Evolutionary conservation across 2,113 vertebrate species (phyloP), one percentile per base, ranked within the genome.

Genomic region (Phalacrocorax pelagicus): DNA sequence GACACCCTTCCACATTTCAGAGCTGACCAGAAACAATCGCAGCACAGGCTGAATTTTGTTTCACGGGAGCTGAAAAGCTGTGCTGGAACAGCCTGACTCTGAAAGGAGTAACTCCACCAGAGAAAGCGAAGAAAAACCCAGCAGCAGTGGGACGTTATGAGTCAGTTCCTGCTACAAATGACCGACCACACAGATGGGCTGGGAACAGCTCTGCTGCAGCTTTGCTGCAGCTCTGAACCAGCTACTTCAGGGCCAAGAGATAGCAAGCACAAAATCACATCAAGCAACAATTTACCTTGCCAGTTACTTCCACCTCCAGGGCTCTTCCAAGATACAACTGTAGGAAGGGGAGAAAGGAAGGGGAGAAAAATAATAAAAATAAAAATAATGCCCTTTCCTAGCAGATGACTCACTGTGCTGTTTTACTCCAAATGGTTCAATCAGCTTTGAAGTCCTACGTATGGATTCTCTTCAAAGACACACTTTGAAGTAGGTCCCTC

Each of bases 371-470:
- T 51, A 79, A 84, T 36, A 86, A 92, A 92, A 91, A 90, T n/a
- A 92, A 92, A 94, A 86, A 91, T 78, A 86, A 92, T 67, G 52
- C 46, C 85, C 65, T 52, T 84, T 94, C 83, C 58, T 81, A 52
- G 58, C 11, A 74, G 86, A 88, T 94, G 88, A 96, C 71, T 96
- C 91, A 95, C 71, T 80, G 16, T 62, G 69, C 81, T 93, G 57
- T 91, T 94, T 91, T 70, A 77, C 62, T 94, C 69, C 3, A 4
- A 92, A 92, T 26, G 24, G 69, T 78, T 96, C 85, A 61, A 78
- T 46, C 44, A 51, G 72, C 94, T 97, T 96, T 96, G 94, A 97
- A 97, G 95, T 97, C 91, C 86, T 88, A 93, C 49, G 2, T 84
- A 90, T 20, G 49, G 59, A 86, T 91, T 92, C 52, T 70, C 92